Evolutionary conservation across 2,113 vertebrate species (phyloP).

Genomic region (Nesospiza acunhae): DNA sequence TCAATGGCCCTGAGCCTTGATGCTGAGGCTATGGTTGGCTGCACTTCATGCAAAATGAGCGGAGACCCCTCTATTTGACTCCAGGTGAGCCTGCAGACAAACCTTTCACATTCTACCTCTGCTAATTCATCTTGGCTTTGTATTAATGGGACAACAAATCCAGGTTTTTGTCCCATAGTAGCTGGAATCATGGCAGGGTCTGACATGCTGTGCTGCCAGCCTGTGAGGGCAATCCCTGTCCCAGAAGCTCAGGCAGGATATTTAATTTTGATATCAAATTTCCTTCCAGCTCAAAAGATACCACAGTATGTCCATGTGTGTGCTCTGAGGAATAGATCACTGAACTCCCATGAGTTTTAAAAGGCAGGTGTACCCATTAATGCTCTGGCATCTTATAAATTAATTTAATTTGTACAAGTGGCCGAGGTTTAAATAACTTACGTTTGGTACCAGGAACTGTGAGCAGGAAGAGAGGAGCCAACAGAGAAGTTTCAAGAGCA

Average conservation of each 20-base stretch:
- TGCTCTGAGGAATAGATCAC: neutral
- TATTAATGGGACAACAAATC: neutral
- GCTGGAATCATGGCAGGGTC: accelerated
- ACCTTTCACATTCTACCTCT: neutral
- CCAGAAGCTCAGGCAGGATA: neutral
- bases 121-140: neutral
- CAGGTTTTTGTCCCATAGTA: neutral
- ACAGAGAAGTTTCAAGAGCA: neutral
- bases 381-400: neutral
- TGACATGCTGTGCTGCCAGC: neutral
- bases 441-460: accelerated
- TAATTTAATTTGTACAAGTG: accelerated
- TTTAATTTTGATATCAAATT: neutral
- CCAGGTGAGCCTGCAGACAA: neutral
- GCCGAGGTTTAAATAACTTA: neutral
- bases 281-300: neutral
- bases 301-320: accelerated
- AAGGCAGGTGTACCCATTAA: neutral
- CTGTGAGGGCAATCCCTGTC: neutral
- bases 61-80: neutral
- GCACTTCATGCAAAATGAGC: neutral
- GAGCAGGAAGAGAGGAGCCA: neutral
- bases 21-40: neutral
- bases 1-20: neutral
- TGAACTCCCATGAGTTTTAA: neutral